Evolutionary conservation across 2,888 invertebrate species (phyloP).

Genomic region (Rhamphomyia laevipes): DNA sequence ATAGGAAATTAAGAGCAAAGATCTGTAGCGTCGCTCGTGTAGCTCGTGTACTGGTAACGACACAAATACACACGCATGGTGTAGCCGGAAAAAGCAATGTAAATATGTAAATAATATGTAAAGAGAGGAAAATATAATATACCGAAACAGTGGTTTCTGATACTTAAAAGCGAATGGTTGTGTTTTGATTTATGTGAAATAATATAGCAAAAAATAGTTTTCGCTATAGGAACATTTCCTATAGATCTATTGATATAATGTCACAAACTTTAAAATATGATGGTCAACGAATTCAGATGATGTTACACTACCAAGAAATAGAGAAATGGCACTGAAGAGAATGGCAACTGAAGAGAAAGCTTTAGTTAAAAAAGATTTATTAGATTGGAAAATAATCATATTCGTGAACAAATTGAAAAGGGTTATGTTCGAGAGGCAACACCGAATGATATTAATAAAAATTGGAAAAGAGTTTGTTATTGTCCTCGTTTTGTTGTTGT

Average conservation of each 20-base stretch:
- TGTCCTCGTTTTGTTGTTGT: background rate
- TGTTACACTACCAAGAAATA: background rate
- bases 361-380: background rate
- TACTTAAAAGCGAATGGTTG: no score
- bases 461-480: constrained; percentile 1
- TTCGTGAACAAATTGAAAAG: background rate
- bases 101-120: no score
- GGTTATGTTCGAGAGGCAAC: background rate
- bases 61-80: no score
- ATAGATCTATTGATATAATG: constrained; percentile 5
- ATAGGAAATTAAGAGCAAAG: background rate
- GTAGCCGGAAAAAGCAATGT: no score
- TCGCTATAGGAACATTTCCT: no score
- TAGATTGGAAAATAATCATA: constrained; percentile 5
- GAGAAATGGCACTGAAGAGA: background rate
- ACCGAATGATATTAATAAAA: background rate
- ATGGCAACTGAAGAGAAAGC: background rate
- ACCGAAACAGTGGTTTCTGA: no score
- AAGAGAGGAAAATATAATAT: no score
- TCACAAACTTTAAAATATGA: background rate
- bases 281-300: background rate
- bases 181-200: no score
- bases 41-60: no score
- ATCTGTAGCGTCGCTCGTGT: no score
- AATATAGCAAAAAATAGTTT: no score